Evolutionary conservation across 2,113 vertebrate genomes (phyloP).

Genomic region (Rhinichthys klamathensis): DNA sequence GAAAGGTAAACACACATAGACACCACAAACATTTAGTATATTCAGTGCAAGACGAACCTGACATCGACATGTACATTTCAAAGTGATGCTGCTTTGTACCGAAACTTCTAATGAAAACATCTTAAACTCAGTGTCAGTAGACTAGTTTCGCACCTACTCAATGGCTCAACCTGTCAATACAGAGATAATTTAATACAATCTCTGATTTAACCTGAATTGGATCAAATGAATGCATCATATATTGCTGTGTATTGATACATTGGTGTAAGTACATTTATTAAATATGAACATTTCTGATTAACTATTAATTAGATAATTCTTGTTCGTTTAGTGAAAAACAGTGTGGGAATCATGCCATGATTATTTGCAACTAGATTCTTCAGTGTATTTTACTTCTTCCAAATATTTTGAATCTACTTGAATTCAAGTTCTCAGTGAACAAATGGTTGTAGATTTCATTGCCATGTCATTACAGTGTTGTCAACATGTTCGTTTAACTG

Average conservation of each 20-base stretch:
- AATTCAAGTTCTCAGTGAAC: constrained; percentile 13
- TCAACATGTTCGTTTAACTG: constrained; percentile 17
- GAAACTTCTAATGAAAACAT: not conserved
- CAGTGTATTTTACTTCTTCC: not conserved
- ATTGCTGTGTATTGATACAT: too few relatives aligned
- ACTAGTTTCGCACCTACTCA: too few relatives aligned
- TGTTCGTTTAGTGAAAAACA: not conserved
- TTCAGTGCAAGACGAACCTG: not conserved
- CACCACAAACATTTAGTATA: too few relatives aligned
- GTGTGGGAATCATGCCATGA: not conserved
- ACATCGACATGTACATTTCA: not conserved
- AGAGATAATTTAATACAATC: not conserved
- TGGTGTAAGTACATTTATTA: too few relatives aligned
- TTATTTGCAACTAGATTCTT: not conserved
- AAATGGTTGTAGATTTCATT: not conserved
- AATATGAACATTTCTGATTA: too few relatives aligned
- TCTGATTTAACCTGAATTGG: not conserved
- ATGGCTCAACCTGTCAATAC: not conserved
- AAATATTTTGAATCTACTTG: not conserved
- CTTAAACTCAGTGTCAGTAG: not conserved
- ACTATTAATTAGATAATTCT: too few relatives aligned
- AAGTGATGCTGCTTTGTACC: not conserved
- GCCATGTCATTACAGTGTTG: constrained; percentile 7
- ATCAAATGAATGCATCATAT: too few relatives aligned
- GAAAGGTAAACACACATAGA: constrained; percentile 81